phyloP scores from a whole-genome alignment of 2,113 vertebrate species.

The Anguilla rostrata region DNA sequence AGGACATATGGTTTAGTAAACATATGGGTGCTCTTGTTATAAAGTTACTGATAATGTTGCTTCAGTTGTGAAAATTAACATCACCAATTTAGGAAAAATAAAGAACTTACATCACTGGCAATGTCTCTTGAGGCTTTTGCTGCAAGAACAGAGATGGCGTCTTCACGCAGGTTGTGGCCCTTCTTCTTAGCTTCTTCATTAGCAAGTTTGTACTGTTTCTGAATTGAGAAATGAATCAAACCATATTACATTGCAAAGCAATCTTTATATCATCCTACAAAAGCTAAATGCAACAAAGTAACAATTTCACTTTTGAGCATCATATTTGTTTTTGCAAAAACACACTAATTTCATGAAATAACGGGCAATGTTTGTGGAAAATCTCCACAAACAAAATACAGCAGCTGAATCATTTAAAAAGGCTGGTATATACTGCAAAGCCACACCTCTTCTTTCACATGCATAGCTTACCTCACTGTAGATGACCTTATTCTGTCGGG shows the following conservation, averaged over 20 bases:
- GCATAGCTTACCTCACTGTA: slow-evolving; percentile 66
- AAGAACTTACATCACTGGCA: slow-evolving; percentile 80
- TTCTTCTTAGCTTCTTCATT: slow-evolving; percentile 83
- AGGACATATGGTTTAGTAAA: background rate
- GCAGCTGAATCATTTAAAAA: background rate
- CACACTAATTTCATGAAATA: background rate
- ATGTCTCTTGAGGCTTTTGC: slow-evolving; percentile 84
- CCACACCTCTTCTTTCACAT: background rate
- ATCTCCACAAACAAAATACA: background rate
- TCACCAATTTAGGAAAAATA: background rate
- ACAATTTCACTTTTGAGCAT: background rate
- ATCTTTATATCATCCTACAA: background rate
- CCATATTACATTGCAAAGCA: background rate
- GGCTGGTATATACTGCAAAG: background rate
- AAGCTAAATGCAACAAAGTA: background rate
- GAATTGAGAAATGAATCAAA: slow-evolving; percentile 31
- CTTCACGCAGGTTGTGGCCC: slow-evolving; percentile 80
- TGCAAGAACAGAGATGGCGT: slow-evolving; percentile 79
- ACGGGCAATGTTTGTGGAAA: background rate
- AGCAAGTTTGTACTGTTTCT: slow-evolving; percentile 87
- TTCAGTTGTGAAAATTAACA: background rate
- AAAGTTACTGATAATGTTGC: background rate
- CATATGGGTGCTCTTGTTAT: background rate
- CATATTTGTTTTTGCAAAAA: background rate
- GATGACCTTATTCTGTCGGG: slow-evolving; percentile 70